Evolutionary conservation across 2,113 vertebrate species (phyloP).

Genomic region (Hirundichthys speculiger): DNA sequence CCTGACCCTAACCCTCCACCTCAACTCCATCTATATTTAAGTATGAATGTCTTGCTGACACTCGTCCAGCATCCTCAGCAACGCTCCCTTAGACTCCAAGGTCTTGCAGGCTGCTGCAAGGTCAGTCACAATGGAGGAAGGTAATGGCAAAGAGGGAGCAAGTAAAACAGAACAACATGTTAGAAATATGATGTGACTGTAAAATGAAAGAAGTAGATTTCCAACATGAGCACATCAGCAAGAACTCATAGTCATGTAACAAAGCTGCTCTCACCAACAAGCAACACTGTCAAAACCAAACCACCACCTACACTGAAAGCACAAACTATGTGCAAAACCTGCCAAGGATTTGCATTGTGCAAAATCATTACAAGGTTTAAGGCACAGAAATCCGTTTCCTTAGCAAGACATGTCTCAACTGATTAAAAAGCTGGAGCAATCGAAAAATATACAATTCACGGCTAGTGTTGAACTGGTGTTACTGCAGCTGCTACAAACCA

Average conservation of each 20-base stretch:
- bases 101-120: slow-evolving; percentile 70
- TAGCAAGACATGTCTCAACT: slow-evolving; percentile 34
- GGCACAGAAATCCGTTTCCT: slow-evolving; percentile 18
- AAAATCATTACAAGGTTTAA: slow-evolving; percentile 5
- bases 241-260: slow-evolving; percentile 43
- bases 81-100: slow-evolving; percentile 60
- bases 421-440: slow-evolving; percentile 36
- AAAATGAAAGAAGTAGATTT: slow-evolving; percentile 47
- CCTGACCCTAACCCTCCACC: no score
- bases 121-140: slow-evolving; percentile 55
- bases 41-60: slow-evolving; percentile 38
- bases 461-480: slow-evolving; percentile 31
- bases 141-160: slow-evolving; percentile 25
- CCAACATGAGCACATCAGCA: slow-evolving; percentile 27
- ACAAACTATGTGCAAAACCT: slow-evolving; percentile 32
- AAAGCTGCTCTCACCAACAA: slow-evolving; percentile 18
- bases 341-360: slow-evolving; percentile 5
- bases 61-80: slow-evolving; percentile 53
- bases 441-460: slow-evolving; percentile 28
- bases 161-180: slow-evolving; percentile 36
- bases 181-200: slow-evolving; percentile 21
- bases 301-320: slow-evolving; percentile 2
- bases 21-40: slow-evolving; percentile 9
- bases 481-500: slow-evolving; percentile 29
- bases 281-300: slow-evolving; percentile 8